These are phyloP conservation scores for Montipora capricornis DNA, from an alignment of 64 coral and sea anemone species.

Conservation along the genomic window DNA sequence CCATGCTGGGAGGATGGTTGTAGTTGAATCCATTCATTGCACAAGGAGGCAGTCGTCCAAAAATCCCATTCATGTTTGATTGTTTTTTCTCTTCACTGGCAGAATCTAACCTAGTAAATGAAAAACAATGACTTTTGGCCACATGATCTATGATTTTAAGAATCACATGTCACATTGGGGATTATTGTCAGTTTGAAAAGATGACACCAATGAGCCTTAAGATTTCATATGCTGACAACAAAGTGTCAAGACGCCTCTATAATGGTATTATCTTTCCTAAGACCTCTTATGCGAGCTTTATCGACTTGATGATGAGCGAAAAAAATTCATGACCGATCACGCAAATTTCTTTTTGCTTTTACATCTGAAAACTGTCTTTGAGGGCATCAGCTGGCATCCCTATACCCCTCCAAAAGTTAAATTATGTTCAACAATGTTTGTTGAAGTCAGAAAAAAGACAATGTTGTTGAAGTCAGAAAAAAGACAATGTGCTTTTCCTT, in stretches of 20 bases:
- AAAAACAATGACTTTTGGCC: constrained; percentile 10
- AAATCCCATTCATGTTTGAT: constrained; percentile 37
- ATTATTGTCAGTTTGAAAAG: background rate
- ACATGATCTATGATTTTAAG: background rate
- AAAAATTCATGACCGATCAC: background rate
- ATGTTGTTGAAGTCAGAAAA: too few relatives aligned
- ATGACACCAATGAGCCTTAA: constrained; percentile 2
- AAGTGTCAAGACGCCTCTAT: background rate
- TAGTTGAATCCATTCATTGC: constrained; percentile 49
- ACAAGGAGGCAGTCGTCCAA: constrained; percentile 44
- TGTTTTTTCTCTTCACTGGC: background rate
- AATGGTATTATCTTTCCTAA: constrained; percentile 10
- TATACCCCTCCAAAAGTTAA: background rate
- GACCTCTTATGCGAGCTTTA: background rate
- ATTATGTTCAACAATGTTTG: too few relatives aligned
- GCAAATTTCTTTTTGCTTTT: background rate
- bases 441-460: too few relatives aligned
- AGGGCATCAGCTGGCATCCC: background rate
- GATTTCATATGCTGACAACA: background rate
- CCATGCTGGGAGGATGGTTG: constrained; percentile 8
- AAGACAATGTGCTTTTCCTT: too few relatives aligned
- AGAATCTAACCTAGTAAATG: background rate
- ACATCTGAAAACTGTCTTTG: background rate
- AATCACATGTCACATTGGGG: background rate
- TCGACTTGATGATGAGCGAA: background rate